phyloP scores from a whole-genome alignment of 2,888 invertebrate species.

The Ametastegia equiseti region DNA sequence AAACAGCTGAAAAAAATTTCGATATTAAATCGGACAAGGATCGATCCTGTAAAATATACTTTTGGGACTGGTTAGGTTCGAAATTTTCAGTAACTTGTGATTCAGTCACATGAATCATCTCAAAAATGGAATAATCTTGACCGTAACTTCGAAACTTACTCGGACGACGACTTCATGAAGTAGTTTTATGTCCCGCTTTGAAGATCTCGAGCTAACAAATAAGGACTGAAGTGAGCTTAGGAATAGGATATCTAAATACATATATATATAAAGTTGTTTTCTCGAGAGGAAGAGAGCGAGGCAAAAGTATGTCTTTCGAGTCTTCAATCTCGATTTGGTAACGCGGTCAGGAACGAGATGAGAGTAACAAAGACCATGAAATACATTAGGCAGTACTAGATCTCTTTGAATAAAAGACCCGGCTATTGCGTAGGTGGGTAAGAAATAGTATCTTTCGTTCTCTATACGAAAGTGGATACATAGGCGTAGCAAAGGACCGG shows the following conservation, averaged over 20 bases:
- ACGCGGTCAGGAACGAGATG: neutral
- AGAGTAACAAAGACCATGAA: slow-evolving; percentile 27
- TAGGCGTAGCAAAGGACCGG: neutral
- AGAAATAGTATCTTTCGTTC: neutral
- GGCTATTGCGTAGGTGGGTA: slow-evolving; percentile 10
- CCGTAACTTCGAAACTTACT: neutral
- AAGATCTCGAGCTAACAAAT: neutral
- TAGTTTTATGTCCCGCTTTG: neutral
- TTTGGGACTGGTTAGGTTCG: neutral
- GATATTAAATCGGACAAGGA: too few species aligned
- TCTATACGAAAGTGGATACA: neutral
- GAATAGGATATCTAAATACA: neutral
- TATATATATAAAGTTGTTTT: neutral
- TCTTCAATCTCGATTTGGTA: slow-evolving; percentile 41
- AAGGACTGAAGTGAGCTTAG: neutral
- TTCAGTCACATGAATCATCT: neutral
- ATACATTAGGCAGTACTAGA: slow-evolving; percentile 26
- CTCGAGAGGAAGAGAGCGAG: neutral
- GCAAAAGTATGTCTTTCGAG: slow-evolving; percentile 22
- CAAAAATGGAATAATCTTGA: neutral
- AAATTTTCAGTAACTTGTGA: neutral
- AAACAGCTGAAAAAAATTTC: too few species aligned
- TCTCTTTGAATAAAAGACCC: slow-evolving; percentile 15
- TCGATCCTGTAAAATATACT: too few species aligned
- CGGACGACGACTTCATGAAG: neutral